Evolutionary conservation across 1,140 invertebrate species (phyloP).

Genomic region (Ceratosolen fusciceps): DNA sequence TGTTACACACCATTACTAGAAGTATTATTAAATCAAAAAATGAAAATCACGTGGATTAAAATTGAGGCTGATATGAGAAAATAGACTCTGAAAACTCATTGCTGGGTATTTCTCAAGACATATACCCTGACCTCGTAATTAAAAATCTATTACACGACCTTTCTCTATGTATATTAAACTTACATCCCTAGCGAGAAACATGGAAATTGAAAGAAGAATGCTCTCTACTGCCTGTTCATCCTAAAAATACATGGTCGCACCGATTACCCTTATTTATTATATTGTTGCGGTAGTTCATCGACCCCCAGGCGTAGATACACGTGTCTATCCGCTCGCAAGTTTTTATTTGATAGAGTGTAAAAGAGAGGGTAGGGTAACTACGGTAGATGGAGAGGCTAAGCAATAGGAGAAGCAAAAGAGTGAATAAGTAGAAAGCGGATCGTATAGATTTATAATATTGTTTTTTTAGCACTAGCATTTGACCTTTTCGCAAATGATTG

Average conservation of each 20-base stretch:
- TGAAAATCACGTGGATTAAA: too few relatives aligned
- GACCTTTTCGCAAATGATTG: too few relatives aligned
- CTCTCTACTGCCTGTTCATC: neutral
- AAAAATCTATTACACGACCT: neutral
- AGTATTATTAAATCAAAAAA: too few relatives aligned
- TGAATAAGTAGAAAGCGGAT: too few relatives aligned
- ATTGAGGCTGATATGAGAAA: too few relatives aligned
- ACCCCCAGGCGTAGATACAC: neutral
- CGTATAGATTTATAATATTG: too few relatives aligned
- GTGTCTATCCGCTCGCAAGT: too few relatives aligned
- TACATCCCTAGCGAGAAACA: neutral
- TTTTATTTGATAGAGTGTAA: neutral
- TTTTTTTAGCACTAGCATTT: too few relatives aligned
- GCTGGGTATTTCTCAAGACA: neutral
- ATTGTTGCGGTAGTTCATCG: conserved; percentile 16
- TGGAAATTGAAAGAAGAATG: too few relatives aligned
- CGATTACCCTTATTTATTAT: conserved; percentile 29
- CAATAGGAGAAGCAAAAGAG: too few relatives aligned
- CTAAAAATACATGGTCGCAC: conserved; percentile 28
- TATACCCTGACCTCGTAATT: neutral
- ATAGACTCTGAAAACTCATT: neutral
- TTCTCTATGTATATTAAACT: neutral
- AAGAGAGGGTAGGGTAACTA: neutral
- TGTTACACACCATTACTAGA: too few relatives aligned
- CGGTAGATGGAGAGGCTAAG: neutral